Conservation (phyloP, 92 coral and sea anemone genomes). For the Actinernus sp. region DNA sequence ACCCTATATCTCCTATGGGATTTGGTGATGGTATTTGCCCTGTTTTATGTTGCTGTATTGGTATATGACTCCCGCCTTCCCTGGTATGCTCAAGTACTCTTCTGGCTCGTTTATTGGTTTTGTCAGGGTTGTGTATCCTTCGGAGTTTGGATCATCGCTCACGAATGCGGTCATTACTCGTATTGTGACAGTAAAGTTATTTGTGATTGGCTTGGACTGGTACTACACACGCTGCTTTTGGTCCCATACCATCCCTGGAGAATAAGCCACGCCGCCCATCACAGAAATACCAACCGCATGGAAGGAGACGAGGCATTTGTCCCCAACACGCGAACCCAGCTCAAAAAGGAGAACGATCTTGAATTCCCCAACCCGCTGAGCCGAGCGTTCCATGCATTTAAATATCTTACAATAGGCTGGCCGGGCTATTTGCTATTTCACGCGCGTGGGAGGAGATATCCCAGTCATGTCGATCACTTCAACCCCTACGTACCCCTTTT, state of each 20-base stretch:
- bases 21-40: constrained; percentile 44
- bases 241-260: constrained; percentile 92
- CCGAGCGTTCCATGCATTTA: constrained; percentile 44
- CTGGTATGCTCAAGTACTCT: constrained; percentile 56
- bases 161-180: constrained; percentile 91
- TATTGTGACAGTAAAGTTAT: constrained; percentile 76
- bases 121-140: constrained; percentile 89
- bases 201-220: constrained; percentile 80
- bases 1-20: constrained; percentile 62
- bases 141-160: constrained; percentile 87
- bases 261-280: constrained; percentile 79
- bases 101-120: constrained; percentile 93
- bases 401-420: constrained; percentile 80
- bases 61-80: constrained; percentile 70
- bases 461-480: constrained; percentile 65
- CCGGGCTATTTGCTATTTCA: constrained; percentile 76
- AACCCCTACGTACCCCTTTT: constrained; percentile 75
- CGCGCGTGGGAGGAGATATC: constrained; percentile 73
- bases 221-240: constrained; percentile 67
- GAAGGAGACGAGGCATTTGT: constrained; percentile 90
- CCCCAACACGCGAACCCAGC: constrained; percentile 71
- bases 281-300: constrained; percentile 87
- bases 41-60: constrained; percentile 47
- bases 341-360: constrained; percentile 40
- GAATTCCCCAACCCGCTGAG: constrained; percentile 76